Conservation (phyloP, 2,113 vertebrate genomes). For the Bubo scandiacus region DNA sequence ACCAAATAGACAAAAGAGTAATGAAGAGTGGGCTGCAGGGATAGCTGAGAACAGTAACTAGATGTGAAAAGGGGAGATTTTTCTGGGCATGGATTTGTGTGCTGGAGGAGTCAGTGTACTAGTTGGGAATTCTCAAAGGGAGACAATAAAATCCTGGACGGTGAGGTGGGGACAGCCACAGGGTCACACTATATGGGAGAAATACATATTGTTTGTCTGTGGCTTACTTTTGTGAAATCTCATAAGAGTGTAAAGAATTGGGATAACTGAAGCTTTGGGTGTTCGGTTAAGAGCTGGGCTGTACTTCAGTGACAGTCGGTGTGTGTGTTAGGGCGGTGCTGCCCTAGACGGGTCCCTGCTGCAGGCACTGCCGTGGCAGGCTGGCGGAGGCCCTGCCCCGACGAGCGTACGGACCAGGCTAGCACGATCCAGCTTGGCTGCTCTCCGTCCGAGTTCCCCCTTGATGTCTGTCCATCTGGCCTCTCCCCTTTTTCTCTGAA, state of each 20-base stretch:
- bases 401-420: accelerated
- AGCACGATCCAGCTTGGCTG: background rate
- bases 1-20: background rate
- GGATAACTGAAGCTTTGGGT: background rate
- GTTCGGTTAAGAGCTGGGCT: background rate
- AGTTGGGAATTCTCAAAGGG: background rate
- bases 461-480: background rate
- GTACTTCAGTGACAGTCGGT: background rate
- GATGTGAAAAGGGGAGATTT: background rate
- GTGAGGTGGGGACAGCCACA: no score
- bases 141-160: background rate
- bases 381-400: background rate
- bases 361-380: background rate
- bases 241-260: background rate
- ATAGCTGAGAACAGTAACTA: background rate
- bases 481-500: background rate
- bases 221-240: background rate
- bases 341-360: background rate
- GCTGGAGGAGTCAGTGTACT: background rate
- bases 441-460: accelerated
- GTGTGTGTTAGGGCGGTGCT: background rate
- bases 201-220: background rate
- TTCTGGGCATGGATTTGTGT: background rate
- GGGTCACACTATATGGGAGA: accelerated
- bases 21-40: background rate